A percentile compares a stretch with the other conserved stretches of the same genome.
These are phyloP conservation scores for Rynchops niger DNA, from an alignment of 2,113 vertebrate genomes.

Conservation along the genomic window DNA sequence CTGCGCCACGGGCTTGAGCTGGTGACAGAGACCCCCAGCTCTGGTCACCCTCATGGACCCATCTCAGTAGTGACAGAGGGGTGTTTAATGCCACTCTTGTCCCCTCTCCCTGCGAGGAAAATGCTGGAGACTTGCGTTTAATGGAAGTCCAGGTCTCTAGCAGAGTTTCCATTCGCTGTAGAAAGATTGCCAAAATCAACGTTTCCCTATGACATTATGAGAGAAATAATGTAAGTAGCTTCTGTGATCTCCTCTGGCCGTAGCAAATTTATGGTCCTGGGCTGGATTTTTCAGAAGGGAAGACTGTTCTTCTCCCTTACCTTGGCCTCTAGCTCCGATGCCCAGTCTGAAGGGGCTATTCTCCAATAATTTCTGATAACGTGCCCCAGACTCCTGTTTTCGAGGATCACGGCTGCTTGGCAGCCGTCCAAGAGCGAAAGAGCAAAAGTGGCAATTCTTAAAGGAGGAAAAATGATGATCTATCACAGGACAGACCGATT, in stretches of 20 bases:
- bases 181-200: background rate
- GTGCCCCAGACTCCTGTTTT: background rate
- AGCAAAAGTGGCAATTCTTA: background rate
- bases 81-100: background rate
- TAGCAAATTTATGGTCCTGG: background rate
- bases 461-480: background rate
- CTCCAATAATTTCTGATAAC: background rate
- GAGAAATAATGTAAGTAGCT: background rate
- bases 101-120: accelerated
- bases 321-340: background rate
- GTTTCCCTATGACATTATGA: background rate
- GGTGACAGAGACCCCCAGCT: no score
- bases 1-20: accelerated
- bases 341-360: background rate
- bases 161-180: background rate
- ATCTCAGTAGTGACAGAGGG: background rate
- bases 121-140: background rate
- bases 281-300: background rate
- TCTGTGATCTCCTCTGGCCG: background rate
- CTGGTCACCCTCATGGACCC: background rate
- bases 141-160: background rate
- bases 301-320: background rate
- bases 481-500: background rate
- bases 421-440: background rate
- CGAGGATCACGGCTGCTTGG: background rate